Conservation (phyloP, 1,140 invertebrate genomes). For the Drosophila subpulchrella region DNA sequence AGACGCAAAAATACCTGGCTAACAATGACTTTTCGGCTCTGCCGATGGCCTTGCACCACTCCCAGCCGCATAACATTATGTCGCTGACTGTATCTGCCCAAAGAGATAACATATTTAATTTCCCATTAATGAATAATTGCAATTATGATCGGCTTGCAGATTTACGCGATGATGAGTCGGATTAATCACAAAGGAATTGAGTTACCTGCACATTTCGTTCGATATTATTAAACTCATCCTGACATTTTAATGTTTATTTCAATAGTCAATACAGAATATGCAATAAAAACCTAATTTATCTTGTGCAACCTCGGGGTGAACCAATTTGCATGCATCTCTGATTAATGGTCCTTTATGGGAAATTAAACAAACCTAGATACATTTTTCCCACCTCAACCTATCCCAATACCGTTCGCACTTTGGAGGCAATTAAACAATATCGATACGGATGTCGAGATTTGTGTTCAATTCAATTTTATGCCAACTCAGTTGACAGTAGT, state of each 20-base stretch:
- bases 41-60: constrained; percentile 48
- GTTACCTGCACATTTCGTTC: background rate
- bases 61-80: background rate
- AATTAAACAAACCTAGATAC: background rate
- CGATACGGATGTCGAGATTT: constrained; percentile 9
- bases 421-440: constrained; percentile 19
- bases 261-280: background rate
- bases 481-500: constrained; percentile 39
- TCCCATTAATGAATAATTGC: constrained; percentile 19
- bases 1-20: constrained; percentile 37
- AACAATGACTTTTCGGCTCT: constrained; percentile 37
- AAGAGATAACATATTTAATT: background rate
- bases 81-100: constrained; percentile 5
- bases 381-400: background rate
- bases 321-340: too few relatives aligned
- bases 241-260: background rate
- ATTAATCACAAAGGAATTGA: constrained; percentile 2
- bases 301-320: background rate
- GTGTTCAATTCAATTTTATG: constrained; percentile 16
- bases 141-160: constrained; percentile 1
- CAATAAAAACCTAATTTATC: background rate
- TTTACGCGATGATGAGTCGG: constrained; percentile 1
- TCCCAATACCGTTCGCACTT: background rate
- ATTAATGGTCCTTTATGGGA: too few relatives aligned
- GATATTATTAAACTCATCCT: background rate